A percentile compares a stretch with the other conserved stretches of the same genome.
Conservation (phyloP, 2,797 vertebrate genomes). For the Thalassophryne amazonica region DNA sequence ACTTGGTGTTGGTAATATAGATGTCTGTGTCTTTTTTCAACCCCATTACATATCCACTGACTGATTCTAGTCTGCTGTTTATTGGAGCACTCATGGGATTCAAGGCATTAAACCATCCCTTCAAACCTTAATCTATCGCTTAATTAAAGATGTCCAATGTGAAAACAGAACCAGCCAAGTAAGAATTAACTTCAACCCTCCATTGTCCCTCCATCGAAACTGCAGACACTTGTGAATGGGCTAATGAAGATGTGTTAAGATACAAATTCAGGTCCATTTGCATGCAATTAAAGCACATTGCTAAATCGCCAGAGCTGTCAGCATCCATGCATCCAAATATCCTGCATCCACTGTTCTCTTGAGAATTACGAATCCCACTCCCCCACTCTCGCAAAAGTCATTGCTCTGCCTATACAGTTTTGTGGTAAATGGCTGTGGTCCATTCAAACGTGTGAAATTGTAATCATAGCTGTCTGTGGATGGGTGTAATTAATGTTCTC, state of each 20-base stretch:
- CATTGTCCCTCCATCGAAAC: constrained; percentile 71
- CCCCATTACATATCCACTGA: constrained; percentile 85
- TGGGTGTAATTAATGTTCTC: constrained; percentile 89
- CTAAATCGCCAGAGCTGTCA: constrained; percentile 75
- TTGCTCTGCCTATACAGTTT: constrained; percentile 73
- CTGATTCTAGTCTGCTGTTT: constrained; percentile 87
- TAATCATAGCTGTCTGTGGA: constrained; percentile 89
- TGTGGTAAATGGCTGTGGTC: constrained; percentile 82
- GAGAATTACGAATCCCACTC: constrained; percentile 66
- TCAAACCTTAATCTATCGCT: constrained; percentile 91
- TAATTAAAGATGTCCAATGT: constrained; percentile 91
- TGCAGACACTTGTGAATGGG: constrained; percentile 59
- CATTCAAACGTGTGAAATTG: constrained; percentile 91
- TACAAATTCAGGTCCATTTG: constrained; percentile 70
- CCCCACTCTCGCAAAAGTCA: constrained; percentile 56
- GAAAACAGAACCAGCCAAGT: constrained; percentile 84
- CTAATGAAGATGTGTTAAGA: constrained; percentile 84
- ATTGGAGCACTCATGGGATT: constrained; percentile 86
- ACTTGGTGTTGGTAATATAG: constrained; percentile 27
- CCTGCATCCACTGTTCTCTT: constrained; percentile 71
- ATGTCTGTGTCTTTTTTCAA: constrained; percentile 82
- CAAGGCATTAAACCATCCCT: constrained; percentile 80
- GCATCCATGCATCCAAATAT: constrained; percentile 75
- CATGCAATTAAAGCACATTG: constrained; percentile 76
- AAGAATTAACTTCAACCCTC: constrained; percentile 80